phyloP scores from a whole-genome alignment of 2,888 invertebrate species.

The Drosophila mimica region DNA sequence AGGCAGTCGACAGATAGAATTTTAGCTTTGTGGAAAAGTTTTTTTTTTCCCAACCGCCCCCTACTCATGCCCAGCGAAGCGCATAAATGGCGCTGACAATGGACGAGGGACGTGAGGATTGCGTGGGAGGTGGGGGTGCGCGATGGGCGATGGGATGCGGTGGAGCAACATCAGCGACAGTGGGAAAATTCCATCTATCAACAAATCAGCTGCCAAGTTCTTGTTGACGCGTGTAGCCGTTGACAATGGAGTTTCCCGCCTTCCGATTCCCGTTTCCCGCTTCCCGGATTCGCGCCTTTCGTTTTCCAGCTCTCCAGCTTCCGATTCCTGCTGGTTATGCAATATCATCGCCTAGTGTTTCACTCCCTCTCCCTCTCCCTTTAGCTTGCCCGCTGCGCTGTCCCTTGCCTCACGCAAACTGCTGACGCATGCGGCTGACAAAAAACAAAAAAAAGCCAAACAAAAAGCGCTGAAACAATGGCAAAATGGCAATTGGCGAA shows the following conservation, averaged over 20 bases:
- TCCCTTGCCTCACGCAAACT: constrained; percentile 33
- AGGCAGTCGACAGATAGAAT: constrained; percentile 70
- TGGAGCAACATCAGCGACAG: constrained; percentile 30
- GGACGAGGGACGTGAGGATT: constrained; percentile 39
- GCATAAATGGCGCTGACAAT: constrained; percentile 79
- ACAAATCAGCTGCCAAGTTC: constrained; percentile 80
- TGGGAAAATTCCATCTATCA: constrained; percentile 75
- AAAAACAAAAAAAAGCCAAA: constrained; percentile 6
- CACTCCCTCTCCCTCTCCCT: constrained; percentile 1
- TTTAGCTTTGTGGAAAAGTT: constrained; percentile 77
- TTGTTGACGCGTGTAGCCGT: constrained; percentile 79
- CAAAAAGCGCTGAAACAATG: constrained; percentile 42
- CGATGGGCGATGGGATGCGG: not conserved
- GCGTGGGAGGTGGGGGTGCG: not conserved
- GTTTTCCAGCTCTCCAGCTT: constrained; percentile 13
- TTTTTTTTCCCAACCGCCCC: constrained; percentile 53
- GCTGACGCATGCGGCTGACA: constrained; percentile 57
- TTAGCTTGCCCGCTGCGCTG: not conserved
- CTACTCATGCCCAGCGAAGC: constrained; percentile 60
- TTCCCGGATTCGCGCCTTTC: constrained; percentile 1
- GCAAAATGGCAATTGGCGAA: constrained; percentile 47
- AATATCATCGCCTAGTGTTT: constrained; percentile 46
- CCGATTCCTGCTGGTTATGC: constrained; percentile 64
- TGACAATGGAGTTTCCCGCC: constrained; percentile 56
- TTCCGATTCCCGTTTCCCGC: not conserved